Conservation (phyloP, 2,113 vertebrate species). For the Semicossyphus pulcher region DNA sequence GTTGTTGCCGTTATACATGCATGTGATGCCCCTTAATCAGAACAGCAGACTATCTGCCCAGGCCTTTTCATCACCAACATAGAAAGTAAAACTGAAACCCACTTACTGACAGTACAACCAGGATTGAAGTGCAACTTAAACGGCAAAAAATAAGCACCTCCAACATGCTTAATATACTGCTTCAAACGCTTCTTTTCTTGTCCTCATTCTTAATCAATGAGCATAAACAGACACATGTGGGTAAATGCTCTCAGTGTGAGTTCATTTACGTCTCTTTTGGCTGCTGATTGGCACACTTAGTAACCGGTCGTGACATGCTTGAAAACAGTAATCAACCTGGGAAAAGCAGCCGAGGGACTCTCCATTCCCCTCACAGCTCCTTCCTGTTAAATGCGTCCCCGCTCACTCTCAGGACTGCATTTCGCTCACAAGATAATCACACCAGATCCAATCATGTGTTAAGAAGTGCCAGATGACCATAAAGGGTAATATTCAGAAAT, state of each 20-base stretch:
- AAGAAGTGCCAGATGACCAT: slow-evolving; percentile 4
- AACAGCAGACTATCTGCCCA: too few relatives aligned
- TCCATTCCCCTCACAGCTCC: not conserved
- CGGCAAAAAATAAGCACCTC: too few relatives aligned
- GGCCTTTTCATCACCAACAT: not conserved
- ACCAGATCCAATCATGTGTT: slow-evolving; percentile 24
- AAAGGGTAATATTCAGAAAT: not conserved
- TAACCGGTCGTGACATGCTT: not conserved
- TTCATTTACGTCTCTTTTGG: not conserved
- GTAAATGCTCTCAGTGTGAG: not conserved
- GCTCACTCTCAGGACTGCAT: not conserved
- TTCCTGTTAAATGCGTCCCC: not conserved
- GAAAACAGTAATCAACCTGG: not conserved
- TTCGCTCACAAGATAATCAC: not conserved
- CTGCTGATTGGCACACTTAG: not conserved
- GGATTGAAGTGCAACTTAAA: not conserved
- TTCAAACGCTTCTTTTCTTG: too few relatives aligned
- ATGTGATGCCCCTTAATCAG: not conserved
- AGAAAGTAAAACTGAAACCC: not conserved
- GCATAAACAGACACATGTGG: not conserved
- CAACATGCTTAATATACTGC: too few relatives aligned
- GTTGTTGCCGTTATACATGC: not conserved
- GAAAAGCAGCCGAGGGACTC: not conserved
- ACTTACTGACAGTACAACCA: not conserved
- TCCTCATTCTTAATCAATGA: not conserved